Evolutionary conservation across 2,888 invertebrate species (phyloP).

Genomic region (Melanotus villosus): DNA sequence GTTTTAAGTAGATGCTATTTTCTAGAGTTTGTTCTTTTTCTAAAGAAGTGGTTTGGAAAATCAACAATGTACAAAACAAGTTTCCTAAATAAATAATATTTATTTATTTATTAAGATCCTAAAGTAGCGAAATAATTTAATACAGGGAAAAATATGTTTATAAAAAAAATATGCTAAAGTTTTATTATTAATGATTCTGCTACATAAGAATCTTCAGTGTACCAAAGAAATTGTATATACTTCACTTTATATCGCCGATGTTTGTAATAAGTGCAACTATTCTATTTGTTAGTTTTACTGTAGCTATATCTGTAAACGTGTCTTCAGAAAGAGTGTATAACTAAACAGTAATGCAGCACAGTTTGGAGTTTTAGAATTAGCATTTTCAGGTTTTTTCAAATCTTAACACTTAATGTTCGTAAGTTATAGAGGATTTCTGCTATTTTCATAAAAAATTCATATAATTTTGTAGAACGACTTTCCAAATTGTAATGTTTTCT

Average conservation of each 20-base stretch:
- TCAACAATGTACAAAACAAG: conserved; percentile 58
- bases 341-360: conserved; percentile 36
- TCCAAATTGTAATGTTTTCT: conserved; percentile 42
- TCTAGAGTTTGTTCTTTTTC: conserved; percentile 17
- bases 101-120: conserved; percentile 54
- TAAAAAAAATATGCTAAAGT: conserved; percentile 46
- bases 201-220: conserved; percentile 59
- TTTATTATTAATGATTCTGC: conserved; percentile 64
- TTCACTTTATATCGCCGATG: conserved; percentile 49
- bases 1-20: conserved; percentile 35
- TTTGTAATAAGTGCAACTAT: conserved; percentile 46
- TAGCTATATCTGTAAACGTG: conserved; percentile 43
- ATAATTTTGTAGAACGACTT: conserved; percentile 50
- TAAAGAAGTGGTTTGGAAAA: conserved; percentile 31
- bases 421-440: conserved; percentile 42
- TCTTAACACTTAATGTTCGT: conserved; percentile 40
- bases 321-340: conserved; percentile 43
- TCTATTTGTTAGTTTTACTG: conserved; percentile 43
- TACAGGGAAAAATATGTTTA: conserved; percentile 50
- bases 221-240: conserved; percentile 64
- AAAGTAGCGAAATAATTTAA: conserved; percentile 44
- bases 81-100: conserved; percentile 61
- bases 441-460: conserved; percentile 45
- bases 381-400: conserved; percentile 36
- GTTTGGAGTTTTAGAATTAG: conserved; percentile 34